Percentiles rank a stretch among this genome's conserved stretches.
These are phyloP conservation scores for Drosophila subobscura DNA, from an alignment of 1,140 invertebrate species.

Conservation along the genomic window DNA sequence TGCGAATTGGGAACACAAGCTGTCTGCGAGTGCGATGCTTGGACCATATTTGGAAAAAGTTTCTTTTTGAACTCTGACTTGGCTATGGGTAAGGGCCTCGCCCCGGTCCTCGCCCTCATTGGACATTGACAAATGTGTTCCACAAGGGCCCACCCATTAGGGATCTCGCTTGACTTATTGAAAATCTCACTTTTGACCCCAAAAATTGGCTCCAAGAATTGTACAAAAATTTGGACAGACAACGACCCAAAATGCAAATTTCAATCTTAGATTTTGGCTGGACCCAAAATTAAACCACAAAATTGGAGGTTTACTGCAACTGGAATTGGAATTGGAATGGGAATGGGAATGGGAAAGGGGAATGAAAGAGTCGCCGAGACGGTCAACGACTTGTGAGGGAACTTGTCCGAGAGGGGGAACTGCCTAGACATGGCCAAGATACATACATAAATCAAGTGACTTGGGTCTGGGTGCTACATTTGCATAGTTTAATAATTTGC, in stretches of 20 bases:
- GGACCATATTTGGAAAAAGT: too few species aligned
- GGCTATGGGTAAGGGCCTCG: constrained; percentile 9
- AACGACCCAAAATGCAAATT: constrained; percentile 75
- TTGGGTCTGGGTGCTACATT: constrained; percentile 29
- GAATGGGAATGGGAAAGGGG: constrained; percentile 18
- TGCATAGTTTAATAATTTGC: constrained; percentile 78
- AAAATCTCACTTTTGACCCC: constrained; percentile 75
- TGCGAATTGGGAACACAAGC: constrained; percentile 30
- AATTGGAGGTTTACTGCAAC: constrained; percentile 4
- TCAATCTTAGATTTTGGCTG: constrained; percentile 15
- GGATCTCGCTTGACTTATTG: constrained; percentile 32
- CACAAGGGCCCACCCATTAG: too few species aligned
- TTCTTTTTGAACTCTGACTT: constrained; percentile 36
- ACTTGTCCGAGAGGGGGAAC: too few species aligned
- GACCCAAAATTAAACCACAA: constrained; percentile 6
- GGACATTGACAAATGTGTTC: constrained; percentile 61
- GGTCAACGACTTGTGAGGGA: too few species aligned
- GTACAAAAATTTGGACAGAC: constrained; percentile 30
- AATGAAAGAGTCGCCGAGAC: background rate
- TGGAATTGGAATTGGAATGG: constrained; percentile 13
- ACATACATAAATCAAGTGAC: constrained; percentile 52
- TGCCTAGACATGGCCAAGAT: background rate
- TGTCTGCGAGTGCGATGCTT: background rate
- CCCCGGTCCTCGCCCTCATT: constrained; percentile 21
- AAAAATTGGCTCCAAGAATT: constrained; percentile 47